Evolutionary conservation across 2,888 invertebrate genomes (phyloP), one percentile per base, ranked within the genome.

Genomic region (Euphydryas editha): DNA sequence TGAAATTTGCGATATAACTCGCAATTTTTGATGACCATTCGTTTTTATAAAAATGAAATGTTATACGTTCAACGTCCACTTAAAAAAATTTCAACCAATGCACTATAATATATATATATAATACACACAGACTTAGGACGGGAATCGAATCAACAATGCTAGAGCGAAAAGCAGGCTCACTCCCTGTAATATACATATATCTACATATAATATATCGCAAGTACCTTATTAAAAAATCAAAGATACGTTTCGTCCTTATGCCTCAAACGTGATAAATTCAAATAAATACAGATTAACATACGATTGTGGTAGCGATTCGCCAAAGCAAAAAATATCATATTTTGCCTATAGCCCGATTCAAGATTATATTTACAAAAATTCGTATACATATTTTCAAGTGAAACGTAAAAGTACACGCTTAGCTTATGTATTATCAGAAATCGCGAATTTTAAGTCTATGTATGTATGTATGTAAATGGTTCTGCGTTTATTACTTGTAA

Each of bases 361-460:
- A 59, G 59, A 62, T 65, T 62, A 65, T 68, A 62, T 68, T 68
- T 65, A 49, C 62, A 62, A 68, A 68, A 65, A 62, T 55, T 15
- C 24, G 24, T 51, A 30, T 47, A 47, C n/a, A 51, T 30, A 51
- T 51, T 24, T 24, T 51, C 20, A n/a, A n/a, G n/a, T 47, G 18
- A 21, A 49, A 49, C 15, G 15, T 15, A 15, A 21, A 24, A 24
- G 21, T 49, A 49, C 13, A 15, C 7, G 5, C 6, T 30, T 30
- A 30, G 30, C 30, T 0, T 0, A 30, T 3, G 30, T 3, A 30
- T 30, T 30, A 30, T 1, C 4, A 5, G 4, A 30, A 30, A n/a
- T n/a, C 30, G 8, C 30, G 8, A 7, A 30, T 7, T 30, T 7
- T 30, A 1, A 30, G 30, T 8, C 5, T 30, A 24, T 4, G 2